A percentile compares a stretch with the other conserved stretches of the same genome.
Conservation (phyloP, 2,888 invertebrate genomes). For the Morinoia aosen region DNA sequence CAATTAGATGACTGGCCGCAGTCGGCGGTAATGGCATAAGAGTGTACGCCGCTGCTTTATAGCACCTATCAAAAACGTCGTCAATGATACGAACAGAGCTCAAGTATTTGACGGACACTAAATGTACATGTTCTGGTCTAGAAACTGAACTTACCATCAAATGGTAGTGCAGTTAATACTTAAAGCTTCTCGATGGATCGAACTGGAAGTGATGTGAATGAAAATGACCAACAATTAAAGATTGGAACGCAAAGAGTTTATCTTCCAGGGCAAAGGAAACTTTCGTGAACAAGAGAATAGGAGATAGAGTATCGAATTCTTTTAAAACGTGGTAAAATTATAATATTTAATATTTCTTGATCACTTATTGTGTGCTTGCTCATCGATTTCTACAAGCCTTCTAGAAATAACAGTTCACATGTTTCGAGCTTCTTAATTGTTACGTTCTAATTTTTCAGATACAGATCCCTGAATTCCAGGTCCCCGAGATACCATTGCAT, state of each 20-base stretch:
- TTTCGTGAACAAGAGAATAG: no score
- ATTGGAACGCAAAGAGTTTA: background rate
- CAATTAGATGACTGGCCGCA: conserved; percentile 38
- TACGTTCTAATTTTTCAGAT: background rate
- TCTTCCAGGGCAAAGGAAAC: background rate
- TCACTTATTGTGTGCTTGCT: background rate
- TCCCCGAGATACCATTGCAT: no score
- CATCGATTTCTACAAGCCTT: background rate
- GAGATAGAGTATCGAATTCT: background rate
- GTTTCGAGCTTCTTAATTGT: background rate
- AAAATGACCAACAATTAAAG: background rate
- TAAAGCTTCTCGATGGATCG: background rate
- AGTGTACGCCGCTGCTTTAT: background rate
- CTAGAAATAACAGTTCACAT: background rate
- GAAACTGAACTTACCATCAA: background rate
- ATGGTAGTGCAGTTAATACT: background rate
- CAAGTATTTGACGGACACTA: background rate
- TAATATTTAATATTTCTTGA: background rate
- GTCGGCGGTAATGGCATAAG: background rate
- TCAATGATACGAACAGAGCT: background rate
- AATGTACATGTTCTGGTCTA: background rate
- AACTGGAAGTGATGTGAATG: background rate
- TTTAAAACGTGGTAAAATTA: background rate
- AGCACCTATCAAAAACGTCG: background rate
- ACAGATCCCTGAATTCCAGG: background rate